Conservation (phyloP, 1,140 invertebrate genomes). For the Trichogramma pretiosum region DNA sequence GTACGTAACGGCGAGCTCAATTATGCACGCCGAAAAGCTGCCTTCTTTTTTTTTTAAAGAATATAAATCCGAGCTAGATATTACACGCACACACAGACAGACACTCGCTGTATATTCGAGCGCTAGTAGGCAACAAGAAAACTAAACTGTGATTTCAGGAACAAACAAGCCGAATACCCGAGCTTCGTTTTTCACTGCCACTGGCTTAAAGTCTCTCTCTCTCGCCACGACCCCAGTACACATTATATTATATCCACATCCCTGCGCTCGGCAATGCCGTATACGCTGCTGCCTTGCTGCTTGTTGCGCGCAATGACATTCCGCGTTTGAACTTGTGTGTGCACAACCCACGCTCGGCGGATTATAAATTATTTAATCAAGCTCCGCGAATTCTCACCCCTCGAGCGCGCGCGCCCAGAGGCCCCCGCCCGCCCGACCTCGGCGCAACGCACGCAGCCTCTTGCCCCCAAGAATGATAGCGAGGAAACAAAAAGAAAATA, state of each 20-base stretch:
- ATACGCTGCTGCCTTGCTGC: no score
- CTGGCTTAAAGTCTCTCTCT: conserved; percentile 2
- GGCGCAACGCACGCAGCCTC: no score
- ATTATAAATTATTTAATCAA: conserved; percentile 46
- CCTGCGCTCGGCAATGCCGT: conserved; percentile 7
- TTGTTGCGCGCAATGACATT: conserved; percentile 38
- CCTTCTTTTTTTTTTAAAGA: conserved; percentile 21
- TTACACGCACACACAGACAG: no score
- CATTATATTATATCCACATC: conserved; percentile 4
- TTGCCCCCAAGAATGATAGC: not conserved
- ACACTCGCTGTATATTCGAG: no score
- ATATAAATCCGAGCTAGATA: conserved; percentile 27
- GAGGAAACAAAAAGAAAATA: conserved; percentile 39
- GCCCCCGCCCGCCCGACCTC: no score
- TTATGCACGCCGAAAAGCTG: conserved; percentile 10
- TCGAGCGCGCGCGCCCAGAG: no score
- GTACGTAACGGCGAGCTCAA: conserved; percentile 9
- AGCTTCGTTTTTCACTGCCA: not conserved
- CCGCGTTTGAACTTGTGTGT: conserved; percentile 23
- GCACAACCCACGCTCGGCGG: conserved; percentile 10
- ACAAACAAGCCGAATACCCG: conserved; percentile 13
- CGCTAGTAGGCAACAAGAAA: no score
- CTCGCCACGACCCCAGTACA: no score
- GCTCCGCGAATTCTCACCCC: no score
- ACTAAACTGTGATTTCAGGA: conserved; percentile 26